Conservation (phyloP, 2,113 vertebrate genomes). For the Labeo catla region DNA sequence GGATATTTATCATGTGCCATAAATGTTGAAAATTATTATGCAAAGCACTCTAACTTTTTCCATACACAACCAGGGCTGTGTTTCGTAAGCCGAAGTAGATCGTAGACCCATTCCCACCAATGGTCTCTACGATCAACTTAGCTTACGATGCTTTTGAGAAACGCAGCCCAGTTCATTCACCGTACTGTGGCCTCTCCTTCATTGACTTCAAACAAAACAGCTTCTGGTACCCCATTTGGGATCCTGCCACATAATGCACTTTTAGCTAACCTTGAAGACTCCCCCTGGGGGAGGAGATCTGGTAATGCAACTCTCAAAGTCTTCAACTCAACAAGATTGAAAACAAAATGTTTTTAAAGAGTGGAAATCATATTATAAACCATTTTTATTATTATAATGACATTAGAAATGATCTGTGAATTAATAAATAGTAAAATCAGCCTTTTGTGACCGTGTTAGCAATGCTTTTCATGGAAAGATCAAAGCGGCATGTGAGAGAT, state of each 20-base stretch:
- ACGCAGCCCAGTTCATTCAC: neutral
- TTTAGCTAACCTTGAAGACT: neutral
- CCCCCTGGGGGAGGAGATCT: neutral
- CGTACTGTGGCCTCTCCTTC: neutral
- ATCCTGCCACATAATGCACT: neutral
- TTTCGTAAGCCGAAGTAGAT: no score
- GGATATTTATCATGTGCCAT: neutral
- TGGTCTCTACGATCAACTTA: no score
- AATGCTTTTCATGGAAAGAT: neutral
- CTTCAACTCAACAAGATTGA: neutral
- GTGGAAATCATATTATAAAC: neutral
- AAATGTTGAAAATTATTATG: neutral
- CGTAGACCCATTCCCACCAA: no score
- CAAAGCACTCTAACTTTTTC: neutral
- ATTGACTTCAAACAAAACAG: neutral
- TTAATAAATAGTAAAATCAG: no score
- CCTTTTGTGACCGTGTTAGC: neutral
- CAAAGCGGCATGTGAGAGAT: neutral
- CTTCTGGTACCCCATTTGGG: neutral
- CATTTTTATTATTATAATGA: no score
- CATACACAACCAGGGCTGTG: no score
- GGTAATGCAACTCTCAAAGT: neutral
- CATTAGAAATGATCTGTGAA: no score
- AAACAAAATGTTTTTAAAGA: neutral
- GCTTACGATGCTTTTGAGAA: no score